phyloP scores from a whole-genome alignment of 2,888 invertebrate species.

The Odontothrips loti region DNA sequence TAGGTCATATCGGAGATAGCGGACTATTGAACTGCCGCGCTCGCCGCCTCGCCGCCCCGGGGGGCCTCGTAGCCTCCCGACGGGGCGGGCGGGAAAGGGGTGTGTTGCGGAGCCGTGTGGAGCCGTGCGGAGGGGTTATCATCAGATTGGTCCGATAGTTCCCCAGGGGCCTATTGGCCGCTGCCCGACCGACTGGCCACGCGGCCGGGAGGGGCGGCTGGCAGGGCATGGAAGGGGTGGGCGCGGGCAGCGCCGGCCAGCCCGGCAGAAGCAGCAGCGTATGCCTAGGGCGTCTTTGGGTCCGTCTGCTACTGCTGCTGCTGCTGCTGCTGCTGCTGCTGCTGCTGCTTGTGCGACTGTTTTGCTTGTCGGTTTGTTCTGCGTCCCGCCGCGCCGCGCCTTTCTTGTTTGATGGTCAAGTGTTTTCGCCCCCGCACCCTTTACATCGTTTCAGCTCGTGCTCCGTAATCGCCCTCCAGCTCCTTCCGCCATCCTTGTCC shows the following conservation, averaged over 20 bases:
- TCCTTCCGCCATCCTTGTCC: not conserved
- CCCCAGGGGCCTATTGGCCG: conserved; percentile 21
- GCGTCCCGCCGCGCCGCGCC: not conserved
- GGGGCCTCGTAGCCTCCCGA: not conserved
- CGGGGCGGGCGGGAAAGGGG: not conserved
- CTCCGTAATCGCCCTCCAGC: not conserved
- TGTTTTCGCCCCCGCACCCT: conserved; percentile 5
- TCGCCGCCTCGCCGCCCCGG: not conserved
- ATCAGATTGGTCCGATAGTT: conserved; percentile 23
- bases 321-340: not conserved
- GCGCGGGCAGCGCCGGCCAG: not conserved
- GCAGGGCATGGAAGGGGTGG: not conserved
- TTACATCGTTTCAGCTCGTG: not conserved
- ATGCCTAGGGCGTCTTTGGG: not conserved
- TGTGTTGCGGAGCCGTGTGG: not conserved
- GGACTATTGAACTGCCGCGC: not conserved
- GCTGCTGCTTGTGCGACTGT: not conserved
- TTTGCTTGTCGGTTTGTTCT: not conserved
- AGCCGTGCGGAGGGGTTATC: not conserved
- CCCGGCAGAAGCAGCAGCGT: no score
- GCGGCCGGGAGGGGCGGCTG: not conserved
- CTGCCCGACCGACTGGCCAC: not conserved
- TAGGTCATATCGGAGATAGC: conserved; percentile 24
- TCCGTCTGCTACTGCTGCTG: not conserved
- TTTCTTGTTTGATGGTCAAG: conserved; percentile 5